A percentile compares a stretch with the other conserved stretches of the same genome.
Conservation (phyloP, 2,113 vertebrate genomes). For the Oenanthe melanoleuca region DNA sequence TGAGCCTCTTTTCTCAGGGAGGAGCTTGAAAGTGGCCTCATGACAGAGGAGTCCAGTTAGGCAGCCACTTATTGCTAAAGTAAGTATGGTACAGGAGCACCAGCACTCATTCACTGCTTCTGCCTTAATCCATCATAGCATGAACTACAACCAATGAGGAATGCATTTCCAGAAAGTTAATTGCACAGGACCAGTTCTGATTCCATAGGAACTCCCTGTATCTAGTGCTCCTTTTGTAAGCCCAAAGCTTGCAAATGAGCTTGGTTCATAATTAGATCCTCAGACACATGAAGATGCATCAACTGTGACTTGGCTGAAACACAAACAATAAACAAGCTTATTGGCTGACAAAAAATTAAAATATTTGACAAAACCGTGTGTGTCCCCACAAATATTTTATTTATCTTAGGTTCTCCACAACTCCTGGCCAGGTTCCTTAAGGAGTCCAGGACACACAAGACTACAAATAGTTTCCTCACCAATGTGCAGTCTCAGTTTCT, state of each 20-base stretch:
- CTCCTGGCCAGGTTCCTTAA: neutral
- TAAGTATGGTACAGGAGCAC: neutral
- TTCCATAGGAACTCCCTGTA: neutral
- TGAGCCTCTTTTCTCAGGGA: neutral
- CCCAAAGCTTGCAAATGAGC: neutral
- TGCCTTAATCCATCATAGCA: neutral
- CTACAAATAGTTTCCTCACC: rapidly evolving
- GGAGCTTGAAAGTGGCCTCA: neutral
- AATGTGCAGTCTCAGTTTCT: neutral
- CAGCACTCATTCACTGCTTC: neutral
- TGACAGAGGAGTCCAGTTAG: neutral
- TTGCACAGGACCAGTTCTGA: neutral
- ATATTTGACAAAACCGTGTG: neutral
- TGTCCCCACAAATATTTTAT: neutral
- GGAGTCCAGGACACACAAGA: neutral
- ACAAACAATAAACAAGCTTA: neutral
- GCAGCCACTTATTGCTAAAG: neutral
- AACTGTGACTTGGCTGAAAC: neutral
- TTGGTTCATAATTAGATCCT: neutral
- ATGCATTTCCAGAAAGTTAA: neutral
- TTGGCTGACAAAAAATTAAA: neutral
- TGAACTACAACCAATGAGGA: neutral
- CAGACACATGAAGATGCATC: neutral
- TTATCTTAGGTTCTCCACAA: neutral
- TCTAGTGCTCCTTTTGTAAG: neutral